Conservation (phyloP, 2,113 vertebrate species). For the Laticauda laticaudata region DNA sequence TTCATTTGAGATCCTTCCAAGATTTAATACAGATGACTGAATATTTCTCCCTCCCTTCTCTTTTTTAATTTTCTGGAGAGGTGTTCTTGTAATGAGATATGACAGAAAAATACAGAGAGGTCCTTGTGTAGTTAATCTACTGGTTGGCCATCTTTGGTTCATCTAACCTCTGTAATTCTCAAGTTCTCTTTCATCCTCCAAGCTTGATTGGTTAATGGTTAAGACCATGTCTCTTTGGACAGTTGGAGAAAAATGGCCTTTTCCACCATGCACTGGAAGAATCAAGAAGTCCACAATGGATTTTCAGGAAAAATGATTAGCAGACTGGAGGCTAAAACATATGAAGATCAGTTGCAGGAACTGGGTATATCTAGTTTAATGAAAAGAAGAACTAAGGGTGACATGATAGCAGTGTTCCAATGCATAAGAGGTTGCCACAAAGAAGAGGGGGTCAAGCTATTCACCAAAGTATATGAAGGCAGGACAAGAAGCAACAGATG, state of each 20-base stretch:
- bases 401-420: too few species aligned
- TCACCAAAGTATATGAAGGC: too few species aligned
- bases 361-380: too few species aligned
- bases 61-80: not conserved
- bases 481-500: too few species aligned
- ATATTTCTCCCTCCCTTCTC: not conserved
- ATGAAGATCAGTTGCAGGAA: too few species aligned
- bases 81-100: not conserved
- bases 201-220: not conserved
- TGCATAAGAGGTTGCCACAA: too few species aligned
- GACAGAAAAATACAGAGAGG: not conserved
- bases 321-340: too few species aligned
- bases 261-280: not conserved
- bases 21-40: not conserved
- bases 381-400: too few species aligned
- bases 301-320: not conserved
- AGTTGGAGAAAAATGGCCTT: not conserved
- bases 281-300: not conserved
- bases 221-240: not conserved
- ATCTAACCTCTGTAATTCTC: conserved; percentile 6
- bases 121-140: not conserved
- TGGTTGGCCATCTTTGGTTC: not conserved
- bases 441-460: too few species aligned
- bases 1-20: not conserved
- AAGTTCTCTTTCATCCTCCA: not conserved